Evolutionary conservation across 2,888 invertebrate genomes (phyloP).

Genomic region (Chrysomela aeneicollis): DNA sequence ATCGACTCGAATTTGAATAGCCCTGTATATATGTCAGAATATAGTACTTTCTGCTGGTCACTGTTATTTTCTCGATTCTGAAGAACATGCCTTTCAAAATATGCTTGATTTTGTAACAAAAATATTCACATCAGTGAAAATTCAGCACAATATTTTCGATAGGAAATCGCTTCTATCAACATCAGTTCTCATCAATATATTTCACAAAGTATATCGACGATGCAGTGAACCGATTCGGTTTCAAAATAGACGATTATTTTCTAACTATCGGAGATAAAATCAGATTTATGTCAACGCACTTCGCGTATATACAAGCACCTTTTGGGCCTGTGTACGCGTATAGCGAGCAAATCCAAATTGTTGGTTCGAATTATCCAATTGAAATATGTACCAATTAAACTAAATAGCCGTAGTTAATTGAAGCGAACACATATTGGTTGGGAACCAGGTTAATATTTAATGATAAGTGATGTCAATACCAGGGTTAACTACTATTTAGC

Average conservation of each 20-base stretch:
- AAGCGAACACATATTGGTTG: constrained; percentile 57
- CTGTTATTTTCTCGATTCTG: no score
- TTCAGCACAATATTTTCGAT: background rate
- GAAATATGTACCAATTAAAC: constrained; percentile 58
- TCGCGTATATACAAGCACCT: constrained; percentile 28
- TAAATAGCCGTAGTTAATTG: constrained; percentile 58
- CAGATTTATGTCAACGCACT: constrained; percentile 34
- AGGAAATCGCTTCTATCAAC: background rate
- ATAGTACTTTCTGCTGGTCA: no score
- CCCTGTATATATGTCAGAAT: no score
- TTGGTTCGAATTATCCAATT: constrained; percentile 47
- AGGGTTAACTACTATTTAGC: constrained; percentile 58
- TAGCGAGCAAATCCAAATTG: constrained; percentile 45
- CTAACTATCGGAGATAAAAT: constrained; percentile 35
- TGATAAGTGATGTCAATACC: constrained; percentile 58
- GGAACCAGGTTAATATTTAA: constrained; percentile 59
- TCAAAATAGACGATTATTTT: constrained; percentile 23
- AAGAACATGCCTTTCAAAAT: no score
- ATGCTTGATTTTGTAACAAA: no score
- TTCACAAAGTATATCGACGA: background rate
- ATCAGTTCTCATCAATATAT: background rate
- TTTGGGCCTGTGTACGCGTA: constrained; percentile 20
- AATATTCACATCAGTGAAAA: no score
- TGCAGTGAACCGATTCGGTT: background rate
- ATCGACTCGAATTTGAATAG: no score